Evolutionary conservation across 2,888 invertebrate species (phyloP).

Genomic region (Leptothorax acervorum): DNA sequence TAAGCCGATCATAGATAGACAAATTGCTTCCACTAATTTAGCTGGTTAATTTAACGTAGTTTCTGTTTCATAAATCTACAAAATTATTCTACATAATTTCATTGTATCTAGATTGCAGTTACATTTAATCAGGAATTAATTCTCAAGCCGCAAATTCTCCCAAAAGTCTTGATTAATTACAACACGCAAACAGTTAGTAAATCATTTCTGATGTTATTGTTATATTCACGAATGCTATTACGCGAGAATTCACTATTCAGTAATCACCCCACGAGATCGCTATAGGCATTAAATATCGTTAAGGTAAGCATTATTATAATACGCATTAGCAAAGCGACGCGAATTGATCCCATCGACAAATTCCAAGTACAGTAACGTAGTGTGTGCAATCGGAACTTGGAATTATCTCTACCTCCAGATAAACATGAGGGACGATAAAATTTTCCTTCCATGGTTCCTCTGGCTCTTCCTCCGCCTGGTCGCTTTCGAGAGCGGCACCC

Average conservation of each 20-base stretch:
- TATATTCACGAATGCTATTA: not conserved
- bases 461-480: not conserved
- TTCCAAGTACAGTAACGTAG: not conserved
- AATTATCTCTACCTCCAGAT: conserved; percentile 42
- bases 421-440: conserved; percentile 9
- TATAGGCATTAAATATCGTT: conserved; percentile 14
- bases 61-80: not conserved
- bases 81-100: not conserved
- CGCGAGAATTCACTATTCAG: not conserved
- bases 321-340: not conserved
- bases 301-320: not conserved
- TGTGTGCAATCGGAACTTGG: not conserved
- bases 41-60: not conserved
- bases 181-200: not conserved
- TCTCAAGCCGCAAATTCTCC: not conserved
- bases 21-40: not conserved
- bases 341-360: conserved; percentile 1
- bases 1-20: not conserved
- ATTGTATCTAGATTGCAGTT: not conserved
- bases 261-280: not conserved
- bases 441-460: conserved; percentile 9
- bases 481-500: not conserved
- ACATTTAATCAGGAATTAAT: not conserved
- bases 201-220: not conserved
- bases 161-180: not conserved